These are phyloP conservation scores for Crambe crambe DNA, from an alignment of 37 sponge, comb jelly and placozoan species.

Conservation along the genomic window DNA sequence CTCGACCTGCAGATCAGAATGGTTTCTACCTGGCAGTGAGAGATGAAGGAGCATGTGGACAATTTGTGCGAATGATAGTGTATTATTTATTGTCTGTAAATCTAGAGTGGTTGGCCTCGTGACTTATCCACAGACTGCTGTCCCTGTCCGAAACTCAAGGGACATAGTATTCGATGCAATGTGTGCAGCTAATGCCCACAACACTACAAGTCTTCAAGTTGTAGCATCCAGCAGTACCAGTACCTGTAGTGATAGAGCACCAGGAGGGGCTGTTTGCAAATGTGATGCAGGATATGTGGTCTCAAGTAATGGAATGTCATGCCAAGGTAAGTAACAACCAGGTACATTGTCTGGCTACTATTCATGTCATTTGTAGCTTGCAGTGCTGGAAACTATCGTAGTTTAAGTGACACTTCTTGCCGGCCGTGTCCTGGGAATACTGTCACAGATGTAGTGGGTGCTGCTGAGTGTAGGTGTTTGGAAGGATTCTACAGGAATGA, in stretches of 20 bases:
- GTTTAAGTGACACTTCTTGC: background rate
- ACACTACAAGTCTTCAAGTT: background rate
- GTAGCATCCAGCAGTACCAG: background rate
- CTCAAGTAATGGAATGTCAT: background rate
- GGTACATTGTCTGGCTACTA: background rate
- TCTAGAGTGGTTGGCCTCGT: conserved; percentile 1
- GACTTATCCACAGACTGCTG: conserved; percentile 15
- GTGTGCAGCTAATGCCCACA: conserved; percentile 10
- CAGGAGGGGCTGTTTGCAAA: background rate
- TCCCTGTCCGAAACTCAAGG: background rate
- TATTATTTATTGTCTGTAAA: background rate
- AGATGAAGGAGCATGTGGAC: conserved; percentile 1
- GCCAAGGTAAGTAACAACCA: background rate
- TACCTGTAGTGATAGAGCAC: background rate
- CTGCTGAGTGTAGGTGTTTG: background rate
- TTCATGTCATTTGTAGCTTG: background rate
- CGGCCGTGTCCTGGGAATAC: background rate
- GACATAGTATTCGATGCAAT: background rate
- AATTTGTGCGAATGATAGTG: background rate
- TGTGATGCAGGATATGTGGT: background rate
- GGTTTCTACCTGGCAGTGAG: conserved; percentile 11
- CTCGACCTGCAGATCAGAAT: background rate
- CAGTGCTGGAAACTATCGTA: background rate
- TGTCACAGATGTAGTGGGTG: background rate
- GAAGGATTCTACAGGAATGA: background rate